Evolutionary conservation across 2,888 invertebrate genomes (phyloP), one percentile per base, ranked within the genome.

Genomic region (Megalurothrips usitatus): DNA sequence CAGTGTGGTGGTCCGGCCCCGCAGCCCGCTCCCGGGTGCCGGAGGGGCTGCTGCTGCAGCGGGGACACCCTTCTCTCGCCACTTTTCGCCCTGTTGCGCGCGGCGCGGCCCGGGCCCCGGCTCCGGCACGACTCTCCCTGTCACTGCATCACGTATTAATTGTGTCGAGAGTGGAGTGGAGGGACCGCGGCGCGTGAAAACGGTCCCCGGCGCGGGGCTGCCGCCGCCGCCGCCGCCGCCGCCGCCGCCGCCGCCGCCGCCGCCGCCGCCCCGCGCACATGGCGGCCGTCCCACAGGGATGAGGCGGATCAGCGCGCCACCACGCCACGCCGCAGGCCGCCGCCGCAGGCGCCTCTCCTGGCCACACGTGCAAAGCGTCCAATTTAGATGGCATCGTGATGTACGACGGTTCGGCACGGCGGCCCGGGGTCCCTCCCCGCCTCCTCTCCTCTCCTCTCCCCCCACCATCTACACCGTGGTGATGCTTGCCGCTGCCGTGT

Each of bases 341-440:
- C 52, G 52, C 52, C 34, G 34, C 52, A 52, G 58, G 58, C 58
- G 19, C 58, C 58, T 58, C 58, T 43, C 58, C 58, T 19, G 6
- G 58, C 19, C 58, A 19, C 58, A 9, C 58, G 58, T 14, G 58
- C 58, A 58, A 19, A 19, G 58, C 19, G 58, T 58, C 58, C 58
- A 58, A 58, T 58, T 58, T 58, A 58, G 58, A 58, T 58, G 58
- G 58, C 58, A 19, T 19, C 58, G 58, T 58, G 58, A 58, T 58
- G 58, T 58, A 58, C 58, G 34, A 43, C 6, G 34, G 34, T 43
- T 43, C 34, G 34, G 34, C 34, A 43, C 34, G 34, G 34, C 34
- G 34, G 34, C 6, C 17, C 6, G 52, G 11, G 14, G 52, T 49
- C 49, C 49, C 12, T 12, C 10, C 17, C 52, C 14, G 11, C 52